phyloP scores from a whole-genome alignment of 2,888 invertebrate genomes.

The Agrenia bidenticulata region DNA sequence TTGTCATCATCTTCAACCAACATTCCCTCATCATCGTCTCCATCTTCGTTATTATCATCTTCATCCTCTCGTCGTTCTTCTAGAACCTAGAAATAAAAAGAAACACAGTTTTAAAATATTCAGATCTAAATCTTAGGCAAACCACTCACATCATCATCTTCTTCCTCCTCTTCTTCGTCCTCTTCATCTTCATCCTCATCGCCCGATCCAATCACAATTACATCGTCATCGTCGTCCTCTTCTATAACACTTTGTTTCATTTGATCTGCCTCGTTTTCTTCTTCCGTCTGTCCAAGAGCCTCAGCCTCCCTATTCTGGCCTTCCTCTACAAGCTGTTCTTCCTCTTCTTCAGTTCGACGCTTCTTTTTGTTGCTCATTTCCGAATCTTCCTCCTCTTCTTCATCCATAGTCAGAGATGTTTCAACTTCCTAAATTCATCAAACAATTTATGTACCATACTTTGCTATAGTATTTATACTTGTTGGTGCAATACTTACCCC shows the following conservation, averaged over 20 bases:
- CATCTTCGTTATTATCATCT: constrained; percentile 42
- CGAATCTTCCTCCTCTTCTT: constrained; percentile 63
- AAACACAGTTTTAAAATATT: neutral
- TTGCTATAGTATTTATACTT: no score
- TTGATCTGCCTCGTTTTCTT: constrained; percentile 36
- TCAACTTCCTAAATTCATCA: constrained; percentile 54
- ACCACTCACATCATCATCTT: constrained; percentile 43
- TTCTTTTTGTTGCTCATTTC: neutral
- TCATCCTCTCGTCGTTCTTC: constrained; percentile 24
- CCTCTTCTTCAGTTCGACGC: constrained; percentile 33
- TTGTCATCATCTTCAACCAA: constrained; percentile 11
- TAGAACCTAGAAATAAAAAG: neutral
- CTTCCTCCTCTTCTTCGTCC: constrained; percentile 48
- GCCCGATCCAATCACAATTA: constrained; percentile 51
- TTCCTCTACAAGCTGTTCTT: constrained; percentile 40
- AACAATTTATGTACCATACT: neutral
- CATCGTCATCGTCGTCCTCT: constrained; percentile 56
- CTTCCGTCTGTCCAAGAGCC: constrained; percentile 59
- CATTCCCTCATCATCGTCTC: constrained; percentile 44
- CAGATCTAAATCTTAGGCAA: neutral
- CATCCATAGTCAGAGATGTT: constrained; percentile 56
- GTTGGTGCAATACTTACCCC: no score
- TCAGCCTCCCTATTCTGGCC: constrained; percentile 64
- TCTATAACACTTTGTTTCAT: constrained; percentile 46
- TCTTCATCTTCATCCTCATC: constrained; percentile 36